These are phyloP conservation scores for Lagenorhynchus albirostris DNA, from an alignment of 2,113 vertebrate genomes.

Conservation along the genomic window DNA sequence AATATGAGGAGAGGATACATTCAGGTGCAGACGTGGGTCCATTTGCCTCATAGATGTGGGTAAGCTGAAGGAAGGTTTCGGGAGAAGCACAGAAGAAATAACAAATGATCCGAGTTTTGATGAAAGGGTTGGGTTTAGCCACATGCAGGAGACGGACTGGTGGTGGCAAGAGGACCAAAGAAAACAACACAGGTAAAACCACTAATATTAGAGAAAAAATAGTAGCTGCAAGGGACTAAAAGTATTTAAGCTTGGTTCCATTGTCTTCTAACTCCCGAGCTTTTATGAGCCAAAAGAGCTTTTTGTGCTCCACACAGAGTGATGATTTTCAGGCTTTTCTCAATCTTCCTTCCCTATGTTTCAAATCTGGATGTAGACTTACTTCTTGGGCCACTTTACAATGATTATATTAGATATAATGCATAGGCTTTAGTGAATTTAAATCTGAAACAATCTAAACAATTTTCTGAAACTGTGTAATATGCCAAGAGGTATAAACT, in stretches of 20 bases:
- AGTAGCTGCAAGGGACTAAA: not conserved
- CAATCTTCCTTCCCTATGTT: not conserved
- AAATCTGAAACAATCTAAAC: not conserved
- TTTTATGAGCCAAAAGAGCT: not conserved
- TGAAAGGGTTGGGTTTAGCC: not conserved
- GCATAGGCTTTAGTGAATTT: not conserved
- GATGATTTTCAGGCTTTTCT: not conserved
- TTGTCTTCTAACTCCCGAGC: not conserved
- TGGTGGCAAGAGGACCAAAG: not conserved
- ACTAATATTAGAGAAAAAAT: not conserved
- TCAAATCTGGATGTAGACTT: not conserved
- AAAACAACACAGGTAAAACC: not conserved
- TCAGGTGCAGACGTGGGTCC: not conserved
- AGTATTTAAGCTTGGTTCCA: not conserved
- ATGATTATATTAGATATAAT: not conserved
- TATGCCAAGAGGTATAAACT: not conserved
- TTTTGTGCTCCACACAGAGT: not conserved
- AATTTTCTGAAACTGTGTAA: not conserved
- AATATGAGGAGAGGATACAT: not conserved
- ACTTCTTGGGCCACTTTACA: not conserved
- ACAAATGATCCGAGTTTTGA: not conserved
- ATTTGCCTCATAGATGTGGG: not conserved
- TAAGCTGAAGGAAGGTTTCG: not conserved
- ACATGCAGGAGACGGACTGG: not conserved
- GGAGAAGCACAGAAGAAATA: not conserved